Percentiles rank a stretch among this genome's conserved stretches.
These are phyloP conservation scores for Centruroides vittatus DNA, from an alignment of 1,140 invertebrate genomes.

Conservation along the genomic window DNA sequence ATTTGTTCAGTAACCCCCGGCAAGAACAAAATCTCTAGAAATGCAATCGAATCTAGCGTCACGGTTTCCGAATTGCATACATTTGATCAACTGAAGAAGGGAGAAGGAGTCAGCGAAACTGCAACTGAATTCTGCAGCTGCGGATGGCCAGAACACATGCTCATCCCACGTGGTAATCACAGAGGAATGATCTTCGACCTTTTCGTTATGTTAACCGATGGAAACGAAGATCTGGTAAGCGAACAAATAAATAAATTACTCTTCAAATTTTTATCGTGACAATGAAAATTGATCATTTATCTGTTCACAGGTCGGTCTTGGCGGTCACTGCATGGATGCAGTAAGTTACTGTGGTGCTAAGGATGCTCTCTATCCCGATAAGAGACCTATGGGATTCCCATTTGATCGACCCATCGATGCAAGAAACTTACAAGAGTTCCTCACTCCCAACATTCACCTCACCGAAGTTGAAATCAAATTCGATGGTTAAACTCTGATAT, in stretches of 20 bases:
- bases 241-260: no score
- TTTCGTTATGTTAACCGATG: slow-evolving; percentile 69
- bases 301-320: background rate
- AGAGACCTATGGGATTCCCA: slow-evolving; percentile 13
- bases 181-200: slow-evolving; percentile 52
- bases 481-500: background rate
- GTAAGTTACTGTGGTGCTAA: slow-evolving; percentile 56
- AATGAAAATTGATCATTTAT: background rate
- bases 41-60: slow-evolving; percentile 48
- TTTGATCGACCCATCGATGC: slow-evolving; percentile 7
- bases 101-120: slow-evolving; percentile 2
- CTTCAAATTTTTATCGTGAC: background rate
- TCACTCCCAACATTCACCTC: background rate
- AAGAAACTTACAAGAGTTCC: slow-evolving; percentile 2
- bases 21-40: slow-evolving; percentile 42
- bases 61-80: slow-evolving; percentile 52
- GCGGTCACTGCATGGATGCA: slow-evolving; percentile 43
- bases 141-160: slow-evolving; percentile 50
- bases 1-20: slow-evolving; percentile 40
- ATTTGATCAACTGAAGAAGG: slow-evolving; percentile 33
- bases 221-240: slow-evolving; percentile 41
- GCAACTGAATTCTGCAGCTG: slow-evolving; percentile 33
- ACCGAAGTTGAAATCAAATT: slow-evolving; percentile 6
- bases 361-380: slow-evolving; percentile 35
- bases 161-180: slow-evolving; percentile 54